Percentiles rank a stretch among this genome's conserved stretches.
These are phyloP conservation scores for Lucilia cuprina DNA, from an alignment of 1,140 invertebrate genomes.

Conservation along the genomic window DNA sequence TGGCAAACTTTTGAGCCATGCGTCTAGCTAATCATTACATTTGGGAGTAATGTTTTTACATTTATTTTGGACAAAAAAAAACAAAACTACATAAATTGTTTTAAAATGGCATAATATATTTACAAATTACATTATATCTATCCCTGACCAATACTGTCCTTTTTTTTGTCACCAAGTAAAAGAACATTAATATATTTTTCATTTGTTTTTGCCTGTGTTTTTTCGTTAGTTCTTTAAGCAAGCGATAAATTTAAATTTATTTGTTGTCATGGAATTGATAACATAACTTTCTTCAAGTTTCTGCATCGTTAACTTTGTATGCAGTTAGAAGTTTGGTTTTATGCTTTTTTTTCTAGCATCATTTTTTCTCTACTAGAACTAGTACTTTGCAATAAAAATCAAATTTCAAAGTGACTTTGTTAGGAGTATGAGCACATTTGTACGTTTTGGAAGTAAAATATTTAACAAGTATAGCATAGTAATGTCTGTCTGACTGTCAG, in stretches of 20 bases:
- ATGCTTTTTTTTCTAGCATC: background rate
- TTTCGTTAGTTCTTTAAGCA: background rate
- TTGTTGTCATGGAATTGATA: constrained; percentile 61
- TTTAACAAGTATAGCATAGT: background rate
- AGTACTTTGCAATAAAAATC: background rate
- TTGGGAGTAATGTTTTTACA: background rate
- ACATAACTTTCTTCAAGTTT: constrained; percentile 62
- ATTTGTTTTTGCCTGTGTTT: background rate
- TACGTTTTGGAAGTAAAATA: background rate
- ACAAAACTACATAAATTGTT: background rate
- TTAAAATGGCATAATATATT: background rate
- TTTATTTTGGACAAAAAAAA: background rate
- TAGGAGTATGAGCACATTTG: background rate
- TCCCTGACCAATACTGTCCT: no score
- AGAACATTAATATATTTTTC: background rate
- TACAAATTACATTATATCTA: background rate
- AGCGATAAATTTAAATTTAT: constrained; percentile 51
- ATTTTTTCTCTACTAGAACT: background rate
- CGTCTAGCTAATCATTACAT: background rate
- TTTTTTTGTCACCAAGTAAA: no score
- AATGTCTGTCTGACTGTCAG: background rate
- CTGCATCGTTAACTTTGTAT: constrained; percentile 60
- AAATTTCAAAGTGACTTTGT: background rate
- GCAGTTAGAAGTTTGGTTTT: constrained; percentile 55
- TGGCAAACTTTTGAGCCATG: no score